A percentile compares a stretch with the other conserved stretches of the same genome.
Evolutionary conservation across 2,888 invertebrate species (phyloP).

Genomic region (Coelogynopora nodosa): DNA sequence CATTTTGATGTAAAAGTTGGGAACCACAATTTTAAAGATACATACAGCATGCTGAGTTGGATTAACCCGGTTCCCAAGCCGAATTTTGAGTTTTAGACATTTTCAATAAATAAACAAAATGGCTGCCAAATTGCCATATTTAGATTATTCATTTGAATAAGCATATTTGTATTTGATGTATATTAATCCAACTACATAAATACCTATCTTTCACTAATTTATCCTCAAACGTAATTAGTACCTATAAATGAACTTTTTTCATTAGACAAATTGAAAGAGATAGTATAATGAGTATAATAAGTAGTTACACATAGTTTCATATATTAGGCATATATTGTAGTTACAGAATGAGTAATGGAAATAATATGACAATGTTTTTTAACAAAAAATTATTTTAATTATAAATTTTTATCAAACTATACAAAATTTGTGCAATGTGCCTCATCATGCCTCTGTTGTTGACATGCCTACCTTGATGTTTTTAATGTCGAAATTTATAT

Average conservation of each 20-base stretch:
- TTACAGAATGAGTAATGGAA: not conserved
- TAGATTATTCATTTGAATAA: not conserved
- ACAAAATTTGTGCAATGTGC: not conserved
- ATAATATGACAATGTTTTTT: not conserved
- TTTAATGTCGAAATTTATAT: not conserved
- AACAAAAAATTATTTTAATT: not conserved
- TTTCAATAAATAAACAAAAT: not conserved
- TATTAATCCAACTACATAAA: no score
- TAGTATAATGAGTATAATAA: not conserved
- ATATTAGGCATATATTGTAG: no score
- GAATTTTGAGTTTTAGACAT: not conserved
- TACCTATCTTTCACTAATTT: not conserved
- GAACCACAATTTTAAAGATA: not conserved
- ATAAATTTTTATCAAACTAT: conserved; percentile 22
- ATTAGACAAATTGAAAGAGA: not conserved
- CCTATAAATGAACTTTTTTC: not conserved
- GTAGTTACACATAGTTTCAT: not conserved
- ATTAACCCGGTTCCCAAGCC: no score
- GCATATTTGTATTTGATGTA: not conserved
- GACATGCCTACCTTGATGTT: not conserved
- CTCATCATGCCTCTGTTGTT: not conserved
- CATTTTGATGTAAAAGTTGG: not conserved
- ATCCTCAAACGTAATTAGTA: not conserved
- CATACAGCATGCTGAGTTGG: not conserved
- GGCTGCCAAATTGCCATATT: not conserved